Conservation (phyloP, 2,113 vertebrate genomes). For the Oreocharis arfaki region DNA sequence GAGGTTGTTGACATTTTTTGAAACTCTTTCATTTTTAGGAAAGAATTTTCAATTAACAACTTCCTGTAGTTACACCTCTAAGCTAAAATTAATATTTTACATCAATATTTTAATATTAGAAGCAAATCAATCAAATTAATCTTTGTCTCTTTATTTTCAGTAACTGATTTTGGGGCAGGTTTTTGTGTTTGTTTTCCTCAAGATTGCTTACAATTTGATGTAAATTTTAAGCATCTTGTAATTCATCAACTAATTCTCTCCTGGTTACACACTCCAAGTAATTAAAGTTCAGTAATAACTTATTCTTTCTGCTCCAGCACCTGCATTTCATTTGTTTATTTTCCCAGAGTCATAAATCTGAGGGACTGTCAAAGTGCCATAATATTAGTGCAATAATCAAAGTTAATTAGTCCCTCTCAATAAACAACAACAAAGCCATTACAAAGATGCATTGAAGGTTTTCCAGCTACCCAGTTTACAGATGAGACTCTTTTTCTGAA, state of each 20-base stretch:
- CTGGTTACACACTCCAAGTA: conserved; percentile 90
- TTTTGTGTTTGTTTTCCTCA: conserved; percentile 31
- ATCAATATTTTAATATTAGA: conserved; percentile 17
- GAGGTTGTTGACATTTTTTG: neutral
- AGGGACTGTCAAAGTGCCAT: conserved; percentile 90
- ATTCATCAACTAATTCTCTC: conserved; percentile 87
- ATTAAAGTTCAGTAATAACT: conserved; percentile 99
- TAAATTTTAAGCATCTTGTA: conserved; percentile 81
- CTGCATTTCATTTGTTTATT: conserved; percentile 99
- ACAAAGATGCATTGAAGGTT: conserved; percentile 72
- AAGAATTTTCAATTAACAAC: neutral
- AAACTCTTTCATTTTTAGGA: neutral
- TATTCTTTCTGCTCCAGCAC: conserved; percentile 99
- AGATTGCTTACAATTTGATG: conserved; percentile 72
- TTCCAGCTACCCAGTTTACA: conserved; percentile 57
- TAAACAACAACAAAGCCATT: conserved; percentile 83
- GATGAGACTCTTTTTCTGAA: conserved; percentile 43
- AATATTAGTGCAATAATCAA: conserved; percentile 99
- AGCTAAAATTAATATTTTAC: neutral
- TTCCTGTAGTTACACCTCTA: neutral
- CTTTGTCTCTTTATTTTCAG: conserved; percentile 26
- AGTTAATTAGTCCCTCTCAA: conserved; percentile 93
- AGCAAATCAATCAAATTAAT: conserved; percentile 46
- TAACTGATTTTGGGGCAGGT: neutral
- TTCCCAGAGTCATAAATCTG: conserved; percentile 97